Evolutionary conservation across 2,113 vertebrate genomes (phyloP).

Genomic region (Pteruthius melanotis): DNA sequence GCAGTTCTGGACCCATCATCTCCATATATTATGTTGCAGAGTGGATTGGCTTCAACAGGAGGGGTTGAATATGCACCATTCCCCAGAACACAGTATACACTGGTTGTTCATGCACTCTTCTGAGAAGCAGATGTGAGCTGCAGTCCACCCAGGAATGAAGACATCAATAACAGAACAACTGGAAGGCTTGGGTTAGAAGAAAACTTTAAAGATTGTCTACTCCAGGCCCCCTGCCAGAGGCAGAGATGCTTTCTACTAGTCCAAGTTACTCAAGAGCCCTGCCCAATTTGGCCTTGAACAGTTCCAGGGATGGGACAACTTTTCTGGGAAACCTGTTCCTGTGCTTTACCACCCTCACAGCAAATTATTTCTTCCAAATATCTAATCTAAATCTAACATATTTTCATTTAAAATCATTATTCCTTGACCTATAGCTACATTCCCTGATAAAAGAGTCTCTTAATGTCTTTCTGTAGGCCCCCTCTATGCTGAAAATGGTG

Average conservation of each 20-base stretch:
- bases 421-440: neutral
- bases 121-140: neutral
- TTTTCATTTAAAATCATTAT: neutral
- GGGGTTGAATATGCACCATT: accelerated
- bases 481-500: neutral
- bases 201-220: neutral
- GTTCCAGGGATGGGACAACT: accelerated
- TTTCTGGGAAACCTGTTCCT: neutral
- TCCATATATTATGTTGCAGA: neutral
- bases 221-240: accelerated
- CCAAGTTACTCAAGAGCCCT: neutral
- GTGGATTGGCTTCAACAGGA: neutral
- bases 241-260: neutral
- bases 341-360: neutral
- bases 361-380: neutral
- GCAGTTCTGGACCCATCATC: neutral
- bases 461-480: neutral
- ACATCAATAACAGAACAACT: neutral
- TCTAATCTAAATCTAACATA: neutral
- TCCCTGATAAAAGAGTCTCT: neutral
- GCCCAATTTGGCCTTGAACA: neutral
- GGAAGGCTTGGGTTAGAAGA: neutral
- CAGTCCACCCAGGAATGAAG: neutral
- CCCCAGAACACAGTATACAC: neutral
- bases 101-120: neutral